Evolutionary conservation across 2,113 vertebrate genomes (phyloP), one percentile per base, ranked within the genome.

Genomic region (Eulemur macaco): DNA sequence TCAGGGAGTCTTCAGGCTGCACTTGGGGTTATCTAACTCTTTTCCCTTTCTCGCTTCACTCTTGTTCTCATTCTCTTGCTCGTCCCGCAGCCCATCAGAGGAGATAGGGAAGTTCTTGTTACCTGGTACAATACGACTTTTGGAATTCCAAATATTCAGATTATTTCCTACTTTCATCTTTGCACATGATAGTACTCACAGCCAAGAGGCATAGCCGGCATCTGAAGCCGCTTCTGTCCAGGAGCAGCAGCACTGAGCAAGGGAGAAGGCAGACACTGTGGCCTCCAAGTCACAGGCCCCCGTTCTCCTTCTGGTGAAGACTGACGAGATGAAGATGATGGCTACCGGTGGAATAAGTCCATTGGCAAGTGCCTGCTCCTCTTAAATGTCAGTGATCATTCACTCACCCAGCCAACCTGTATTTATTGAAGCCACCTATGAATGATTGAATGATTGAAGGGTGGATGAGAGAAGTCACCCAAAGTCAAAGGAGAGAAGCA

Each of bases 131-230:
- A 37, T 76, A 39, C n/a, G 54, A 96, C 84, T 87, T 95, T 47
- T n/a, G 88, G 95, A 97, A 97, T 96, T 56, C 88, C 85, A 96
- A 81, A 60, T 42, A 96, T 94, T 96, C 71, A 18, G 54, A 34
- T 90, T 58, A 94, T 91, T 92, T 92, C 76, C n/a, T 81, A 42
- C 66, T 76, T 50, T 4, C 85, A 23, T 39, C 68, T 73, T 93
- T 34, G 71, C n/a, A 37, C 23, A 66, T 14, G 25, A 34, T 60
- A 69, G 64, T 77, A 63, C 34, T 86, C 37, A 6, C 27, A 54
- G 47, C 25, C 31, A 50, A 21, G 76, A 54, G 69, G 73, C 39
- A 34, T 39, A 64, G 20, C 68, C 31, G 8, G 5, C 10, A 15
- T 52, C 2, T 6, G 50, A 69, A 78, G 50, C 25, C 0, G 2